Evolutionary conservation across 2,888 invertebrate genomes (phyloP), one percentile per base, ranked within the genome.

Genomic region (Xylota segnis): DNA sequence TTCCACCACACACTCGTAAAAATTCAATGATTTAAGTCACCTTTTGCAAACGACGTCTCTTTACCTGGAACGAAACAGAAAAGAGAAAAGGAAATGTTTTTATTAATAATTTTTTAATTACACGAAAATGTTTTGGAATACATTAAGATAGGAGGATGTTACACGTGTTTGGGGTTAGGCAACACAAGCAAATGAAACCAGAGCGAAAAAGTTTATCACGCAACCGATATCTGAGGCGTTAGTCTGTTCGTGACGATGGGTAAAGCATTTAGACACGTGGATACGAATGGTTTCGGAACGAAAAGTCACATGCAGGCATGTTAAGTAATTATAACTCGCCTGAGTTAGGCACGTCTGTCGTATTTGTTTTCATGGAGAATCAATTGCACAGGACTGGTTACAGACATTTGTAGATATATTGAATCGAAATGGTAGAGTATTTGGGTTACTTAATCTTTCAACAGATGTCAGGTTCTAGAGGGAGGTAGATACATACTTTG

Each of bases 61-160:
- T 86, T 86, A 86, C 82, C 86, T 86, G 86, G 77, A 86, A 86
- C 12, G 7, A 79, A 52, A 65, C 56, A 12, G 68, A 14, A 66
- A 50, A 47, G 16, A 40, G 29, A 59, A 37, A 65, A 52, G 18
- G 32, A 50, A 52, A 10, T 14, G 9, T 14, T 27, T n/a, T 72
- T 66, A 54, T 10, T 29, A 40, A 68, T 29, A 43, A 3, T 10
- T 27, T 40, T 29, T 37, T 14, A 23, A 52, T 40, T 66, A 40
- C 4, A 14, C 10, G 34, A n/a, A 47, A 66, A 50, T 54, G 10
- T 16, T 56, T 56, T 32, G 16, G 32, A 40, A 47, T 18, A 47
- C 7, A 52, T 40, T n/a, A 9, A 27, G 23, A 10, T n/a, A 7
- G 52, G 40, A n/a, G 10, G 12, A 23, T 32, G 27, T 10, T 34